Evolutionary conservation across 2,113 vertebrate species (phyloP).

Genomic region (Geococcyx californianus): DNA sequence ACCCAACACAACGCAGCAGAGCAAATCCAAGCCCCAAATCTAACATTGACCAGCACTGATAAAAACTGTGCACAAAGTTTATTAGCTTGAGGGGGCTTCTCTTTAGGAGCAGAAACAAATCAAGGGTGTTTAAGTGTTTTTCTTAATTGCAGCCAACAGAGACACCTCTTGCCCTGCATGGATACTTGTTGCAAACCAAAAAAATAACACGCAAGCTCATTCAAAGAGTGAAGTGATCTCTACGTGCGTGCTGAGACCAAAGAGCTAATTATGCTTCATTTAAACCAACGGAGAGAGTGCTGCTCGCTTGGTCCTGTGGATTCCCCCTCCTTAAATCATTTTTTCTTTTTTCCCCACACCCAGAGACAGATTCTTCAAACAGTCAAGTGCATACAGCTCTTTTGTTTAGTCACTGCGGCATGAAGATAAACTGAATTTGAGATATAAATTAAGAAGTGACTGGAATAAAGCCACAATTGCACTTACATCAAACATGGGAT

Average conservation of each 20-base stretch:
- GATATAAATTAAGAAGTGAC: constrained; percentile 50
- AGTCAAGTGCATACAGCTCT: constrained; percentile 37
- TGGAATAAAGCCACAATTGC: constrained; percentile 60
- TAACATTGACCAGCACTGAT: rapidly evolving
- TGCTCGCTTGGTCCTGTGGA: not conserved
- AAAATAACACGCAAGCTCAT: not conserved
- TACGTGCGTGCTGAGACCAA: not conserved
- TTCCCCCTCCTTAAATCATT: not conserved
- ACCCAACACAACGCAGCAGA: not conserved
- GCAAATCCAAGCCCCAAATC: not conserved
- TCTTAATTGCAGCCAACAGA: not conserved
- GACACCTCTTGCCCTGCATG: not conserved
- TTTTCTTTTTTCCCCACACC: not conserved
- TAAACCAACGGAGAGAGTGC: not conserved
- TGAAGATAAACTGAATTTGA: constrained; percentile 49
- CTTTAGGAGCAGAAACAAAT: not conserved
- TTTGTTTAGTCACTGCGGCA: constrained; percentile 53
- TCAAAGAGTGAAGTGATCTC: not conserved
- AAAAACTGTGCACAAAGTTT: not conserved
- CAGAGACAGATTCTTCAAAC: constrained; percentile 62
- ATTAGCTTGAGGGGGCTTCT: rapidly evolving
- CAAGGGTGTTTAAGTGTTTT: not conserved
- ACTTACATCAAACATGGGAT: constrained; percentile 50
- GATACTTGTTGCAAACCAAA: not conserved
- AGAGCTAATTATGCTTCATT: not conserved